Conservation (phyloP, 1,140 invertebrate genomes). For the Belonocnema kinseyi region DNA sequence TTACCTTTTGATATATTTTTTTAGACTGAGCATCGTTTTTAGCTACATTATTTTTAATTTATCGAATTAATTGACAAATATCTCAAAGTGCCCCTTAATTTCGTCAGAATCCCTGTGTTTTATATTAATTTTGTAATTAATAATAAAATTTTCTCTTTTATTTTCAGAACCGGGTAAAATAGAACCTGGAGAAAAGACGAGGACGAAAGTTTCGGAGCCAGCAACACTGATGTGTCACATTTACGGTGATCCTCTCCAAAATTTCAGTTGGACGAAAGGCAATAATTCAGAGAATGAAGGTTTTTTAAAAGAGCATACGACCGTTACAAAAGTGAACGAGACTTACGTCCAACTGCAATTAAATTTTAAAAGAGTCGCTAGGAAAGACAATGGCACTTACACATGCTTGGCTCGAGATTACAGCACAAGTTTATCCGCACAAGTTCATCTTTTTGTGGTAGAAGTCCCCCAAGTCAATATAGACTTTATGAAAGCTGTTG, state of each 20-base stretch:
- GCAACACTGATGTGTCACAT: conserved; percentile 77
- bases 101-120: no score
- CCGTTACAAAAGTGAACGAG: conserved; percentile 73
- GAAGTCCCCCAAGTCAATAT: conserved; percentile 84
- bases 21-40: no score
- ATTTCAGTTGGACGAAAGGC: conserved; percentile 78
- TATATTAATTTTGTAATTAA: not conserved
- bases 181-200: conserved; percentile 69
- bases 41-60: no score
- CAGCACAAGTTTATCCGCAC: conserved; percentile 58
- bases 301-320: conserved; percentile 68
- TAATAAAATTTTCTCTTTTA: conserved; percentile 7
- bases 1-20: no score
- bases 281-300: conserved; percentile 72
- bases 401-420: conserved; percentile 73
- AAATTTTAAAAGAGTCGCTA: conserved; percentile 75
- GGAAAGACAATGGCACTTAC: conserved; percentile 83
- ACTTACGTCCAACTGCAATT: conserved; percentile 77
- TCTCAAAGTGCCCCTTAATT: no score
- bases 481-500: conserved; percentile 85
- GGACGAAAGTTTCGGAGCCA: conserved; percentile 73
- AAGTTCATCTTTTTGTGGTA: conserved; percentile 79
- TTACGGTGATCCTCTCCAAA: conserved; percentile 78
- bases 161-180: conserved; percentile 75
- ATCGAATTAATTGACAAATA: no score